These are phyloP conservation scores for Hyperoodon ampullatus DNA, from an alignment of 2,113 vertebrate species.

Conservation along the genomic window DNA sequence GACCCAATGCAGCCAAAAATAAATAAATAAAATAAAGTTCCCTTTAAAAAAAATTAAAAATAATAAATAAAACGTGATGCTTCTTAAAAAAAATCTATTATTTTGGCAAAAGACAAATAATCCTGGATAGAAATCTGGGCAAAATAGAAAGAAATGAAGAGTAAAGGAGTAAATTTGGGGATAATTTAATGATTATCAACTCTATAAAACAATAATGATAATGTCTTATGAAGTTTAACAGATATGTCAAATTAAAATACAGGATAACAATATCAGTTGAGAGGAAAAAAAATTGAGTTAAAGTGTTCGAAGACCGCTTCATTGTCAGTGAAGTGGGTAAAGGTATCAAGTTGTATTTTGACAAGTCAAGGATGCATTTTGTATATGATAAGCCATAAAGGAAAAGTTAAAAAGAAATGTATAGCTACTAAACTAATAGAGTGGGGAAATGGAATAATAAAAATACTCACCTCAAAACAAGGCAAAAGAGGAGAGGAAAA, in stretches of 20 bases:
- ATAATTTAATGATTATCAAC: neutral
- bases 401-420: neutral
- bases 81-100: neutral
- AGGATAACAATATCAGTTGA: neutral
- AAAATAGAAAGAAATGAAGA: neutral
- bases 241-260: constrained; percentile 8
- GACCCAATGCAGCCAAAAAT: no score
- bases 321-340: neutral
- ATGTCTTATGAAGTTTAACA: neutral
- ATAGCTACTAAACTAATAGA: neutral
- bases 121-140: constrained; percentile 16
- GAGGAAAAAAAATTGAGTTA: neutral
- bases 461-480: neutral
- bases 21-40: no score
- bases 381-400: neutral
- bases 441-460: neutral
- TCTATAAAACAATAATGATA: neutral
- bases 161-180: neutral
- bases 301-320: neutral
- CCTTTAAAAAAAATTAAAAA: no score
- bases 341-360: neutral
- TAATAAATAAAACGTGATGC: no score
- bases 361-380: neutral
- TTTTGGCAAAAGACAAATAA: constrained; percentile 9
- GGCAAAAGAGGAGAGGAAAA: neutral